Evolutionary conservation across 2,888 invertebrate species (phyloP).

Genomic region (Thecocarcelia acutangulata): DNA sequence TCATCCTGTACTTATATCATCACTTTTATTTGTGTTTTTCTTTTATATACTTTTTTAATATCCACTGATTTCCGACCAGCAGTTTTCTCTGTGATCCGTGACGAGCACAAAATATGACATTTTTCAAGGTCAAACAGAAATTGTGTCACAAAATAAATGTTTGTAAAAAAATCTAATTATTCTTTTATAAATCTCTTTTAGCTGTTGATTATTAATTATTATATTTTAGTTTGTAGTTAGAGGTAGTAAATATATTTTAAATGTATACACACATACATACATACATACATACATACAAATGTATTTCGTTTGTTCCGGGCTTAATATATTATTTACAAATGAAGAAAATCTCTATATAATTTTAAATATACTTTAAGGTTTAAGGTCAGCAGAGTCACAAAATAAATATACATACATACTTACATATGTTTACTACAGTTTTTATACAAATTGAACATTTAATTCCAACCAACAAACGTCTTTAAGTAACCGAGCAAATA

Average conservation of each 20-base stretch:
- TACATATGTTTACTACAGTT: conserved; percentile 17
- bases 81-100: conserved; percentile 50
- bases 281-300: too few relatives aligned
- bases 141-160: conserved; percentile 31
- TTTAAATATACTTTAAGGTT: conserved; percentile 63
- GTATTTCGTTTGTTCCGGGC: conserved; percentile 56
- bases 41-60: too few relatives aligned
- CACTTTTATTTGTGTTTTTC: neutral
- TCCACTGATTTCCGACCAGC: neutral
- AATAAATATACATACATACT: neutral
- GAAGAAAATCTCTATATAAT: neutral
- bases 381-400: conserved; percentile 69
- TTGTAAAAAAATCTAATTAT: conserved; percentile 25
- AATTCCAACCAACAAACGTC: conserved; percentile 4
- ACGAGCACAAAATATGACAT: conserved; percentile 32
- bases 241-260: conserved; percentile 29
- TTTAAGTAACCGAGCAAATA: conserved; percentile 31
- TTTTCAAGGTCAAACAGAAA: conserved; percentile 11
- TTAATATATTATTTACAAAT: conserved; percentile 38
- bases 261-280: too few relatives aligned
- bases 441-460: conserved; percentile 29
- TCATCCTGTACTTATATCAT: neutral
- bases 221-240: conserved; percentile 44
- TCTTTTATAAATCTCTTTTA: conserved; percentile 36
- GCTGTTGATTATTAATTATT: conserved; percentile 57